Conservation (phyloP, 1,140 invertebrate genomes). For the Drosophila chauvacae region DNA sequence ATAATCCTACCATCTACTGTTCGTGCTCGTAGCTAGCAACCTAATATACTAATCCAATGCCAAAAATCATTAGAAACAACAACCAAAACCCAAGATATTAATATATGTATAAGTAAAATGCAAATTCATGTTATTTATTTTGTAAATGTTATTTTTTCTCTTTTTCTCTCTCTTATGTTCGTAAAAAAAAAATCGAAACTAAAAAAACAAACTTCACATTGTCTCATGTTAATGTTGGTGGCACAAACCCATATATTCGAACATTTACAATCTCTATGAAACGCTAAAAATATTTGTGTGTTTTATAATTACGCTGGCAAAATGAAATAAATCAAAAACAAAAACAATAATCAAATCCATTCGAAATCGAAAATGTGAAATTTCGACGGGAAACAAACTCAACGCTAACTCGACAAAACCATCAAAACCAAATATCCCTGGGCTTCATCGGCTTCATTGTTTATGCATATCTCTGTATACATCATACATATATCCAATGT, state of each 20-base stretch:
- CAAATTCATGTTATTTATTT: conserved; percentile 76
- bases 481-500: conserved; percentile 52
- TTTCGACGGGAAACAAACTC: conserved; percentile 29
- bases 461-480: conserved; percentile 48
- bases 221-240: conserved; percentile 79
- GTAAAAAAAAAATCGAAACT: conserved; percentile 63
- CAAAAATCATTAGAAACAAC: conserved; percentile 9
- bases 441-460: conserved; percentile 71
- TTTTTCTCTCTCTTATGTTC: conserved; percentile 82
- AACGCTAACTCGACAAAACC: conserved; percentile 46
- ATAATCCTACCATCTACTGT: conserved; percentile 13
- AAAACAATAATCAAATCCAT: conserved; percentile 29
- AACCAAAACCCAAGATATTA: conserved; percentile 13
- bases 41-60: not conserved
- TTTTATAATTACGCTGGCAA: conserved; percentile 49
- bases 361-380: conserved; percentile 44
- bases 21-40: conserved; percentile 17
- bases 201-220: conserved; percentile 60
- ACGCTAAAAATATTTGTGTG: conserved; percentile 48
- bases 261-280: conserved; percentile 44
- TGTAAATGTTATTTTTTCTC: conserved; percentile 83
- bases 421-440: conserved; percentile 37
- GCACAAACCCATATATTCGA: conserved; percentile 70
- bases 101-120: conserved; percentile 46
- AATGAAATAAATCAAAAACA: conserved; percentile 12